A percentile compares a stretch with the other conserved stretches of the same genome.
Evolutionary conservation across 92 coral and sea anemone genomes (phyloP).

Genomic region (Porites rus): DNA sequence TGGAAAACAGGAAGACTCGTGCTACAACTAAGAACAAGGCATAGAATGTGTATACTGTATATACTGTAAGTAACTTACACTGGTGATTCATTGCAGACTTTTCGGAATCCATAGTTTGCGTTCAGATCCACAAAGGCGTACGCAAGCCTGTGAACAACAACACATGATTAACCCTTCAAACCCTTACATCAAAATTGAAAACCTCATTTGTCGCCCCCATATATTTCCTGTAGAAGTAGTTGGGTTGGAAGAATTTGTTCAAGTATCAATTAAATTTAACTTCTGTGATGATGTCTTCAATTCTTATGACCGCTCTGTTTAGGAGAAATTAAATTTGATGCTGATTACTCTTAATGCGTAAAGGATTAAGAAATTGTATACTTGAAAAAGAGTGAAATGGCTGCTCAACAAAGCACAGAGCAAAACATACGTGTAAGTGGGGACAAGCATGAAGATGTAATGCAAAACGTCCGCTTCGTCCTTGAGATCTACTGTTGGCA

Average conservation of each 20-base stretch:
- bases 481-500: constrained; percentile 48
- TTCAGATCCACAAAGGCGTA: constrained; percentile 82
- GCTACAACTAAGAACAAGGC: too few relatives aligned
- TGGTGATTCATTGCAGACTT: constrained; percentile 62
- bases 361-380: too few relatives aligned
- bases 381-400: too few relatives aligned
- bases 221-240: neutral
- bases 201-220: neutral
- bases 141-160: constrained; percentile 67
- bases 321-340: too few relatives aligned
- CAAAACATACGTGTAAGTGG: constrained; percentile 91
- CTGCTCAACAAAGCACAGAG: too few relatives aligned
- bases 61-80: constrained; percentile 59
- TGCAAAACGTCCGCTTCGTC: constrained; percentile 84
- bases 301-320: too few relatives aligned
- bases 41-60: neutral
- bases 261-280: too few relatives aligned
- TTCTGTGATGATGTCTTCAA: too few relatives aligned
- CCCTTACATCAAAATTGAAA: too few relatives aligned
- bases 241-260: too few relatives aligned
- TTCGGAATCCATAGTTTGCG: constrained; percentile 73
- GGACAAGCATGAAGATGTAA: constrained; percentile 87
- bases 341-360: too few relatives aligned
- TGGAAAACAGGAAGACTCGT: too few relatives aligned
- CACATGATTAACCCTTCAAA: neutral